phyloP scores from a whole-genome alignment of 2,113 vertebrate species.

The Hipposideros armiger region DNA sequence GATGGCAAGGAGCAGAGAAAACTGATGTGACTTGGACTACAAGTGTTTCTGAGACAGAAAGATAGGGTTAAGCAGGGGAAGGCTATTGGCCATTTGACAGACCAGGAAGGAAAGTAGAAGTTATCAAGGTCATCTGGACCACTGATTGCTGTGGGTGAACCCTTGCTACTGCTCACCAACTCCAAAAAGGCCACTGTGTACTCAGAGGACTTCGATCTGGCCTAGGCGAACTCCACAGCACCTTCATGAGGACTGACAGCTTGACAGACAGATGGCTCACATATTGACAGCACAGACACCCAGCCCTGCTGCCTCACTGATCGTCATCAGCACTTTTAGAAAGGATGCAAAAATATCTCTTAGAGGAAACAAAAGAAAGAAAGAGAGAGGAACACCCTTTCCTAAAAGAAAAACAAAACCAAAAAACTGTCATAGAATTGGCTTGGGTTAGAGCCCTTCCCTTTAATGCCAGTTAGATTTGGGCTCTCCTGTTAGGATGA shows the following conservation, averaged over 20 bases:
- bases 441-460: neutral
- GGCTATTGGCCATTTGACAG: neutral
- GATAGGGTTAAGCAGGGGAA: neutral
- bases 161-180: neutral
- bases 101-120: neutral
- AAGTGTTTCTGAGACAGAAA: neutral
- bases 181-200: neutral
- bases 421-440: neutral
- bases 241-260: conserved; percentile 50
- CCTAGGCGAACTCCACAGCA: neutral
- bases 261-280: conserved; percentile 65
- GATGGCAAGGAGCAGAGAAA: neutral
- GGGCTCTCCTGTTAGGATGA: neutral
- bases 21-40: neutral
- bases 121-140: neutral
- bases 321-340: conserved; percentile 26
- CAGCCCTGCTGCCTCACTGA: neutral
- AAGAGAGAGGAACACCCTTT: neutral
- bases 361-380: conserved; percentile 38
- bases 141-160: neutral
- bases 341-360: neutral
- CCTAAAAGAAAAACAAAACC: neutral
- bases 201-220: neutral
- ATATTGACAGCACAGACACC: conserved; percentile 45
- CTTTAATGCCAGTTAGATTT: neutral